A percentile compares a stretch with the other conserved stretches of the same genome.
phyloP scores from a whole-genome alignment of 2,113 vertebrate genomes.

The Amblyopsis rosae region DNA sequence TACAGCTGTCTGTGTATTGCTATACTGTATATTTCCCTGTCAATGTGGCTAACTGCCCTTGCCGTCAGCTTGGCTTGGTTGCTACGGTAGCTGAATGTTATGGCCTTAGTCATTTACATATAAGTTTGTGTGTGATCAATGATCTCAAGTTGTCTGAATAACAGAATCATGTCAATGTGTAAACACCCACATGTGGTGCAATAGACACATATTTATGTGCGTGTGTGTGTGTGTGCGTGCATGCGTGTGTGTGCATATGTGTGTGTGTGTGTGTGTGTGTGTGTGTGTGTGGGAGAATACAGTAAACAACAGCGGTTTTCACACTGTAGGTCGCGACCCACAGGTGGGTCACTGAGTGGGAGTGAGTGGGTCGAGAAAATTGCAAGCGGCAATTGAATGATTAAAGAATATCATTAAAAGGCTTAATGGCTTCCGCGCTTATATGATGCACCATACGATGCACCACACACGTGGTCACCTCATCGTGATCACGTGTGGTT shows the following conservation, averaged over 20 bases:
- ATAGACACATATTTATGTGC: slow-evolving; percentile 7
- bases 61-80: background rate
- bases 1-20: slow-evolving; percentile 12
- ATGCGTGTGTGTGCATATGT: slow-evolving; percentile 15
- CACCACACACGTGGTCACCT: too few relatives aligned
- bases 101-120: background rate
- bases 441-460: too few relatives aligned
- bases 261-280: slow-evolving; percentile 12
- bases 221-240: slow-evolving; percentile 13
- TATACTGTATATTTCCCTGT: background rate
- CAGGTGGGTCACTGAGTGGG: too few relatives aligned
- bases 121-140: too few relatives aligned
- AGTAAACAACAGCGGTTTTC: too few relatives aligned
- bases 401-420: too few relatives aligned
- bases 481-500: too few relatives aligned
- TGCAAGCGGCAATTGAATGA: too few relatives aligned
- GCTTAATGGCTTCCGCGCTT: too few relatives aligned
- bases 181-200: slow-evolving; percentile 29
- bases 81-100: background rate
- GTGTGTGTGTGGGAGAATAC: background rate
- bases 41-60: background rate
- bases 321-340: too few relatives aligned
- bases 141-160: slow-evolving; percentile 18
- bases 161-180: slow-evolving; percentile 61
- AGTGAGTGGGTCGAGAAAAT: background rate